Evolutionary conservation across 2,797 vertebrate genomes (phyloP).

Genomic region (Lepus townsendii): DNA sequence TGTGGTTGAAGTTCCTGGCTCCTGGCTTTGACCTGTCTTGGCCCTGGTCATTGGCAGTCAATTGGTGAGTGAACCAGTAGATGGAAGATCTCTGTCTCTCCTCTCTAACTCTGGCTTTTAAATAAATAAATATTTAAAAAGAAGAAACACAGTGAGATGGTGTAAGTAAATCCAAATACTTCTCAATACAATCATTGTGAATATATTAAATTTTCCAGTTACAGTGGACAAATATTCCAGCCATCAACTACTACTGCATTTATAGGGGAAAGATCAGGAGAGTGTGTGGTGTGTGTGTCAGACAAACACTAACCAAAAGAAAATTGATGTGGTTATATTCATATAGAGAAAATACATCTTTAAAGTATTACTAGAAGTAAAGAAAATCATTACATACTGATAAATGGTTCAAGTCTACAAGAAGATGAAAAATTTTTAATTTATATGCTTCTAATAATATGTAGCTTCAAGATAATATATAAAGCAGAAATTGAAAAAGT

Average conservation of each 20-base stretch:
- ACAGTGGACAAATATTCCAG: background rate
- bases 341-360: background rate
- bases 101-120: too few species aligned
- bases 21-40: too few species aligned
- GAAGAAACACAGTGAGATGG: background rate
- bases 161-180: background rate
- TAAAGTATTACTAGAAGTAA: background rate
- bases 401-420: constrained; percentile 4
- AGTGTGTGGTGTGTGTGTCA: background rate
- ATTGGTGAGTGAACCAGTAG: too few species aligned
- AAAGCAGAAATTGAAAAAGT: background rate
- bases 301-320: background rate
- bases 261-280: background rate
- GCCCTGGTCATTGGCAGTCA: too few species aligned
- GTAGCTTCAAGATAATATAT: background rate
- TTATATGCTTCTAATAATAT: background rate
- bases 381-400: background rate
- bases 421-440: background rate
- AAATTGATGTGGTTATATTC: background rate
- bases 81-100: too few species aligned
- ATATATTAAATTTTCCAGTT: background rate
- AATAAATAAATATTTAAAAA: too few species aligned
- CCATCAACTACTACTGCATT: background rate
- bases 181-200: background rate
- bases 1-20: too few species aligned